Conservation (phyloP, 1,140 invertebrate genomes). For the Drosophila albomicans region DNA sequence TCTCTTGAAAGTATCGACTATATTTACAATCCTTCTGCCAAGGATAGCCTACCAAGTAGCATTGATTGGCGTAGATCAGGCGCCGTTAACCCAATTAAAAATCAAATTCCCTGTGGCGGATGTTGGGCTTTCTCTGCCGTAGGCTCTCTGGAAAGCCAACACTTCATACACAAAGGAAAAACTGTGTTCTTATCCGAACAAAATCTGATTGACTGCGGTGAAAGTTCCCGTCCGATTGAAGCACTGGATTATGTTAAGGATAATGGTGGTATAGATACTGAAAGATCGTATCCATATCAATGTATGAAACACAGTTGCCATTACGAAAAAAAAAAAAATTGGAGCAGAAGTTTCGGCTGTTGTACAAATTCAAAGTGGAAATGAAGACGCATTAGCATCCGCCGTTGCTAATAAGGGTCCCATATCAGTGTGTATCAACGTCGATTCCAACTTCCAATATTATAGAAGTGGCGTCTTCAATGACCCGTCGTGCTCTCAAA, state of each 20-base stretch:
- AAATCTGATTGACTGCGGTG: constrained; percentile 1
- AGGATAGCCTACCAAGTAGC: too few species aligned
- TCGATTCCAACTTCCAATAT: too few species aligned
- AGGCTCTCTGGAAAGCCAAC: neutral
- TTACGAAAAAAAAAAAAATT: neutral
- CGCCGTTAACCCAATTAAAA: neutral
- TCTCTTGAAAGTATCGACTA: too few species aligned
- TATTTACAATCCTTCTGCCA: too few species aligned
- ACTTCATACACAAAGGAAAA: neutral
- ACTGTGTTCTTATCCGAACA: neutral
- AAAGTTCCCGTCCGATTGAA: neutral
- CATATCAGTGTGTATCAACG: too few species aligned
- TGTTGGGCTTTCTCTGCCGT: too few species aligned
- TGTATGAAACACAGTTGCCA: neutral
- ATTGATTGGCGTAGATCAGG: too few species aligned
- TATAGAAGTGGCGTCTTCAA: constrained; percentile 10
- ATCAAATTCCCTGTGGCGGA: too few species aligned
- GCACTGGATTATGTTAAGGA: neutral
- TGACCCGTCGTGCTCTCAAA: neutral
- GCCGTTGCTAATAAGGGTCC: too few species aligned
- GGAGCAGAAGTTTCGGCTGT: too few species aligned
- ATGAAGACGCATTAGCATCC: too few species aligned
- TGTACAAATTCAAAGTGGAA: too few species aligned
- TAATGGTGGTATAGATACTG: constrained; percentile 8
- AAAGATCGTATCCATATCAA: neutral